Evolutionary conservation across 92 coral and sea anemone genomes (phyloP).

Genomic region (Parazoanthus darwini): DNA sequence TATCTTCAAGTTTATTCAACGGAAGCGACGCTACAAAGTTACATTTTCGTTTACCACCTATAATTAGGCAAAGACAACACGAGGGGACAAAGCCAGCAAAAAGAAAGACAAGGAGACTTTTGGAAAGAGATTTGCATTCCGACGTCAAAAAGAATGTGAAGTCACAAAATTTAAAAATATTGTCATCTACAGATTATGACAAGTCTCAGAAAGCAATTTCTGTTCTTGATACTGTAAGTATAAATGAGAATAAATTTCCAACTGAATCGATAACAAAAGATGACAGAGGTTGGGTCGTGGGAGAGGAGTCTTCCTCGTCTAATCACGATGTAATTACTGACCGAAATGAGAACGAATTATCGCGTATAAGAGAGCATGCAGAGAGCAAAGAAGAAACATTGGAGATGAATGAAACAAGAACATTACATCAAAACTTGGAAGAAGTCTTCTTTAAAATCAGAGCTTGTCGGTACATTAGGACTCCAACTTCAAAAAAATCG

Average conservation of each 20-base stretch:
- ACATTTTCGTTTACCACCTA: not conserved
- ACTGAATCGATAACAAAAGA: slow-evolving; percentile 4
- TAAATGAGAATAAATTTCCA: not conserved
- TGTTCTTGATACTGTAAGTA: not conserved
- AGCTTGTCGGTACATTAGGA: slow-evolving; percentile 23
- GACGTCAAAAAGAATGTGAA: not conserved
- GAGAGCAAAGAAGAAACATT: not conserved
- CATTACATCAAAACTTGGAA: slow-evolving; percentile 50
- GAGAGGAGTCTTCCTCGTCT: not conserved
- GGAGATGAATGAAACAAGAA: not conserved
- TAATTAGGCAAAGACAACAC: slow-evolving; percentile 13
- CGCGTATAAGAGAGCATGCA: not conserved
- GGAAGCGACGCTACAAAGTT: not conserved
- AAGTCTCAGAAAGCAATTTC: not conserved
- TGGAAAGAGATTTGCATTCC: slow-evolving; percentile 7
- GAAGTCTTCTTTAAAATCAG: slow-evolving; percentile 60
- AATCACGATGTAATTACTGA: not conserved
- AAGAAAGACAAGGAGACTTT: not conserved
- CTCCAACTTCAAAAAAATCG: not conserved
- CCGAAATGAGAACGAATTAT: not conserved
- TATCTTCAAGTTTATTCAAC: not conserved
- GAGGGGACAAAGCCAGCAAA: not conserved
- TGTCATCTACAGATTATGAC: not conserved
- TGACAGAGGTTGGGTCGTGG: not conserved
- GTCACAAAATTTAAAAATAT: not conserved